Conservation (phyloP, 1,140 invertebrate genomes). For the Drosophila mayri region DNA sequence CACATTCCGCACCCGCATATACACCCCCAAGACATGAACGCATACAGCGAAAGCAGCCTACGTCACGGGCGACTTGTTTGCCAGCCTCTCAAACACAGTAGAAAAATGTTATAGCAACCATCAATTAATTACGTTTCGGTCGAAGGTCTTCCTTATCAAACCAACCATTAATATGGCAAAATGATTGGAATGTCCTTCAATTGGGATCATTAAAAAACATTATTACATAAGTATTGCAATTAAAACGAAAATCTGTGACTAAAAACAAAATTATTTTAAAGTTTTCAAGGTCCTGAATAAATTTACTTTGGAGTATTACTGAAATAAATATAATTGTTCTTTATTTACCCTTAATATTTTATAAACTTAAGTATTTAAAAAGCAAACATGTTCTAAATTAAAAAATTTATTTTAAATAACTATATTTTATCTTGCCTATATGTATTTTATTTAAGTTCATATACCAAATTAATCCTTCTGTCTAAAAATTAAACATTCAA, state of each 20-base stretch:
- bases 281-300: background rate
- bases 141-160: background rate
- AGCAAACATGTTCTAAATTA: no score
- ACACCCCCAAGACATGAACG: conserved; percentile 18
- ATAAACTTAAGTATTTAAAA: no score
- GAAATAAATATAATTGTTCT: no score
- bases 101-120: conserved; percentile 19
- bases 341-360: no score
- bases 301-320: background rate
- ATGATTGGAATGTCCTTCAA: background rate
- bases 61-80: conserved; percentile 50
- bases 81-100: conserved; percentile 38
- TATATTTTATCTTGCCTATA: no score
- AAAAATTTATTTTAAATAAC: no score
- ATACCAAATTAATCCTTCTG: conserved; percentile 1
- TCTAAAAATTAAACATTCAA: conserved; percentile 43
- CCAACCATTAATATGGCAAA: conserved; percentile 9
- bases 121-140: conserved; percentile 24
- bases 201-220: no score
- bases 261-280: background rate
- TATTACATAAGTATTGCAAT: background rate
- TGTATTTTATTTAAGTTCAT: no score
- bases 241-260: background rate
- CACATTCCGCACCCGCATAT: conserved; percentile 12
- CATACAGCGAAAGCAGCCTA: conserved; percentile 29